phyloP scores from a whole-genome alignment of 2,888 invertebrate species.

The Agrotis exclamationis region DNA sequence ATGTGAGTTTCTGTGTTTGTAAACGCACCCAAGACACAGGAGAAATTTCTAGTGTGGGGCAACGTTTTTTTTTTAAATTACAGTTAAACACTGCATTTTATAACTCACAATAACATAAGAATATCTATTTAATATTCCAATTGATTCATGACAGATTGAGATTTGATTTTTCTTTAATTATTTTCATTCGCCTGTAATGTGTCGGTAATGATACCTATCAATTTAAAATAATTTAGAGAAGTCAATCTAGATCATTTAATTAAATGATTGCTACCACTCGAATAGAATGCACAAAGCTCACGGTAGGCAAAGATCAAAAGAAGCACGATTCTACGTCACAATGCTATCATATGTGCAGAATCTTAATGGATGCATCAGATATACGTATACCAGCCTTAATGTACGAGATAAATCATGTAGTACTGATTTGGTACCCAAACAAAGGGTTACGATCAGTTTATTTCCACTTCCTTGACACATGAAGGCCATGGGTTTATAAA shows the following conservation, averaged over 20 bases:
- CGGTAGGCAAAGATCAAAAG: constrained; percentile 21
- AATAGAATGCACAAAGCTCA: neutral
- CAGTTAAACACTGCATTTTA: too few species aligned
- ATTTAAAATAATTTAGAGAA: neutral
- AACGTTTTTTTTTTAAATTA: too few species aligned
- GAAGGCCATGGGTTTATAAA: neutral
- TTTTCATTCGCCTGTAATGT: neutral
- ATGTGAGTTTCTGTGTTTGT: too few species aligned
- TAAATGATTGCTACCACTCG: neutral
- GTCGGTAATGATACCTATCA: too few species aligned
- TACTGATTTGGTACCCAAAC: constrained; percentile 5
- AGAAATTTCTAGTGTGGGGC: too few species aligned
- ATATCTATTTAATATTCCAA: too few species aligned
- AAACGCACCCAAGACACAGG: too few species aligned
- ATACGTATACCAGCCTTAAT: constrained; percentile 11
- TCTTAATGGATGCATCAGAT: constrained; percentile 44
- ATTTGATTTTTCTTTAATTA: too few species aligned
- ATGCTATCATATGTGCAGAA: constrained; percentile 21
- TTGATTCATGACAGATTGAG: too few species aligned
- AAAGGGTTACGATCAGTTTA: constrained; percentile 8
- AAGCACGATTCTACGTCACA: neutral
- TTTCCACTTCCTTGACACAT: constrained; percentile 25
- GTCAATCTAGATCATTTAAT: neutral
- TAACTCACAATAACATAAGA: too few species aligned
- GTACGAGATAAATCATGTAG: constrained; percentile 7